Base-by-base conservation (phyloP, 2,888 invertebrate genomes). In the Papilio protenor region DNA sequence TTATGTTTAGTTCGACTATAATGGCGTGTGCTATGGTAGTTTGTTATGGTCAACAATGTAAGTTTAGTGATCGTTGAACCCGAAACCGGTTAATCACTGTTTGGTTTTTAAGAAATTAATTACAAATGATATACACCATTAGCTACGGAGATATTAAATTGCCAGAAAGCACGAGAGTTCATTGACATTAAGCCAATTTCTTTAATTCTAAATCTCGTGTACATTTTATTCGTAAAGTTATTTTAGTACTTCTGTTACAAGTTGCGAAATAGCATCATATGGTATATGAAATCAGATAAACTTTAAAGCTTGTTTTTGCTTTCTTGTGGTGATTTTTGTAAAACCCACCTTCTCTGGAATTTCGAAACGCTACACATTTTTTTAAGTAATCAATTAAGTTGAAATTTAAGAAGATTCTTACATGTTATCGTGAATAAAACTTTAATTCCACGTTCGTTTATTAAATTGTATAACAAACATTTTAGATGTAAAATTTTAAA, bases 211-310 rank as follows among this genome's bases (percentile, higher is more conserved):
- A 78, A 78, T 57, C 75, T 75, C 78, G 47, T 70, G 75, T 76
- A 76, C 76, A 73, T 76, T 76, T 79, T 79, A 79, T 79, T 79
- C 69, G 76, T 21, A 76, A 79, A 79, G 78, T 79, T 79, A 79
- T 76, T 79, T 79, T 73, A 79, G 76, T 59, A 79, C 75, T 72
- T 73, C 76, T 70, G 76, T 76, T 78, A 73, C 72, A 69, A 73
- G 76, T 73, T 73, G 76, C 73, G 73, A 78, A 76, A 76, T 76
- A 73, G 73, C 73, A 59, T 78, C 73, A 61, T 76, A 78, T 69
- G 57, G 59, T 76, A 76, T 57, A 69, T 59, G 76, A 73, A 78
- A 69, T 73, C 49, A 57, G 45, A 59, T 73, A 69, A 76, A 73
- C 49, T 73, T 76, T 73, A 59, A 73, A 55, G 49, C 47, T 27